Conservation (phyloP, 1,140 invertebrate genomes). For the Plutomurus gul region DNA sequence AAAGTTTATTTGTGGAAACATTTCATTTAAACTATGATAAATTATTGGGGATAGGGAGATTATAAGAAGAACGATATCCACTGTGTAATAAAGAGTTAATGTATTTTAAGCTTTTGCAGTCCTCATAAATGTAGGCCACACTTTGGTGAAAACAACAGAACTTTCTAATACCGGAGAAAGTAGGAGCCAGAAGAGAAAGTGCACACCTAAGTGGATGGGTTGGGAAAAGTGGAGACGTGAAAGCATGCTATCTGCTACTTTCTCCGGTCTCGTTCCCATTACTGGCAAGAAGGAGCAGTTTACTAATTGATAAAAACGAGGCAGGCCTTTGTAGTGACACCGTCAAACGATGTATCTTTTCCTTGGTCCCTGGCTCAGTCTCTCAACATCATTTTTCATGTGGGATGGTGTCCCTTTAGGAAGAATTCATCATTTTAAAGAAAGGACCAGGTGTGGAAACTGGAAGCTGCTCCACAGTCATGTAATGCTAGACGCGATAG, state of each 20-base stretch:
- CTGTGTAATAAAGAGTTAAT: no score
- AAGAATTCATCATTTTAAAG: slow-evolving; percentile 37
- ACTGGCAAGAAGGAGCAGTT: neutral
- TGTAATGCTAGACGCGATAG: no score
- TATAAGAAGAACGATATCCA: no score
- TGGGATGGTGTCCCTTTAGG: neutral
- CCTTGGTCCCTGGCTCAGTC: neutral
- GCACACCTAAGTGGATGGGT: no score
- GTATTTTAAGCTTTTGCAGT: no score
- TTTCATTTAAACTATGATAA: slow-evolving; percentile 5
- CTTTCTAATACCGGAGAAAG: no score
- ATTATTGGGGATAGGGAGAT: no score
- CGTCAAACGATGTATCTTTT: slow-evolving; percentile 12
- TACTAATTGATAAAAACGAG: slow-evolving; percentile 33
- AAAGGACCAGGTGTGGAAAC: slow-evolving; percentile 30
- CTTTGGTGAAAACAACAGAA: no score
- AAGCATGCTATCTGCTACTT: neutral
- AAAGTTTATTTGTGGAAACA: neutral
- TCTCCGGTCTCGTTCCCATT: neutral
- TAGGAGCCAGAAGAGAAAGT: neutral
- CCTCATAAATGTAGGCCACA: no score
- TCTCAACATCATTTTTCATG: slow-evolving; percentile 33
- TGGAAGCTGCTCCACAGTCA: neutral
- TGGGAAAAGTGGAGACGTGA: neutral
- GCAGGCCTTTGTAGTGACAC: slow-evolving; percentile 14